Percentiles rank a stretch among this genome's conserved stretches.
Evolutionary conservation across 2,797 vertebrate genomes (phyloP).

Genomic region (Strix occidentalis): DNA sequence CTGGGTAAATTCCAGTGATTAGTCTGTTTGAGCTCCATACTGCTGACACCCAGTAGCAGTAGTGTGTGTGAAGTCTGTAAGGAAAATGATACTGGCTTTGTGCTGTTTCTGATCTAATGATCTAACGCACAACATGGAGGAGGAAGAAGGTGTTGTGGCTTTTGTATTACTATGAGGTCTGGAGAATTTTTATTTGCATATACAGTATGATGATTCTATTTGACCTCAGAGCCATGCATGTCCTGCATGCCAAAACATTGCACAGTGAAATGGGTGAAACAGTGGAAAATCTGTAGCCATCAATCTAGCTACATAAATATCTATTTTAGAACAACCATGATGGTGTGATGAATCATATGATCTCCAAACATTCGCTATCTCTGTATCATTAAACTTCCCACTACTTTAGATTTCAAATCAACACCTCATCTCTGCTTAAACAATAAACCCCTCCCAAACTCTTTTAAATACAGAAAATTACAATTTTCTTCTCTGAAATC

Average conservation of each 20-base stretch:
- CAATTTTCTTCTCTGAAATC: background rate
- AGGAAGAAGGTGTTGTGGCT: background rate
- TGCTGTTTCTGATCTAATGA: background rate
- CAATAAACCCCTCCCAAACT: background rate
- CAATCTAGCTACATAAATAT: background rate
- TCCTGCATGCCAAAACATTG: background rate
- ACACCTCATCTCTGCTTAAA: background rate
- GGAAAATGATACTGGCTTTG: background rate
- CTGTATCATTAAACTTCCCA: slow-evolving; percentile 4
- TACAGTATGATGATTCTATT: background rate
- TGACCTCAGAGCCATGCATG: background rate
- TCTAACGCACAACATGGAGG: background rate
- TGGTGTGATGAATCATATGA: slow-evolving; percentile 4
- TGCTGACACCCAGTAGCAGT: background rate
- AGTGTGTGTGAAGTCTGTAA: background rate
- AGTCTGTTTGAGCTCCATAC: background rate
- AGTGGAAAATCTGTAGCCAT: background rate
- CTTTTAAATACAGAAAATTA: background rate
- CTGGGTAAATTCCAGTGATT: background rate
- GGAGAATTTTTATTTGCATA: background rate
- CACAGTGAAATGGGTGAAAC: background rate
- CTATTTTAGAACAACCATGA: slow-evolving; percentile 27
- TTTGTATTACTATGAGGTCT: background rate
- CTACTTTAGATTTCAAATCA: background rate
- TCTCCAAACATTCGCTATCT: background rate